These are phyloP conservation scores for Cinclus cinclus DNA, from an alignment of 2,113 vertebrate species.

Conservation along the genomic window DNA sequence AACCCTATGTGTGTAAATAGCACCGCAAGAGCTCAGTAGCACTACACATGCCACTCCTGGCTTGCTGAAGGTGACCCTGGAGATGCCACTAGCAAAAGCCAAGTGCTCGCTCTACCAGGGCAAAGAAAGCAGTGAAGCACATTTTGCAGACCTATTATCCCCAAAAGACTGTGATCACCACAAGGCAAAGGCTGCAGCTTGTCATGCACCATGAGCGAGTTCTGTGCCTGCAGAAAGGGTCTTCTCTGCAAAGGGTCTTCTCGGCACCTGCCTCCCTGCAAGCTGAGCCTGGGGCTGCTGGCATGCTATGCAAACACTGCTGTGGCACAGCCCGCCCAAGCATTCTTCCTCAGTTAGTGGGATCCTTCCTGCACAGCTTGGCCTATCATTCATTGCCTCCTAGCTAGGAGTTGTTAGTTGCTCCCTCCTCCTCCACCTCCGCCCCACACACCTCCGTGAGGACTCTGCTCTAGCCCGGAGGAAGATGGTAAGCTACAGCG, in stretches of 20 bases:
- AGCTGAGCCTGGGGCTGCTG: background rate
- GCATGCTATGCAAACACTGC: background rate
- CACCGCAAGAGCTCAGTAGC: background rate
- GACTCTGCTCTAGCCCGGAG: constrained; percentile 29
- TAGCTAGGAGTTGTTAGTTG: background rate
- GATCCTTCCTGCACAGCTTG: background rate
- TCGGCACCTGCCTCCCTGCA: background rate
- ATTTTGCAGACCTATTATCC: background rate
- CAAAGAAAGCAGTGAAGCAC: background rate
- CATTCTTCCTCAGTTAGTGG: background rate
- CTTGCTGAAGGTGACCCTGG: background rate
- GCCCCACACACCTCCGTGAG: background rate
- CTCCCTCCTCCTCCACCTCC: background rate
- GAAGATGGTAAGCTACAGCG: constrained; percentile 10
- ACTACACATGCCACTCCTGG: background rate
- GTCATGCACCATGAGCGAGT: fast-evolving
- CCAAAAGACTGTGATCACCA: fast-evolving
- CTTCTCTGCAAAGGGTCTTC: background rate
- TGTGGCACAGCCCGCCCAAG: background rate
- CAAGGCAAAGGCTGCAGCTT: background rate
- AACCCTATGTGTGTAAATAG: background rate
- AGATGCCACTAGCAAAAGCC: background rate
- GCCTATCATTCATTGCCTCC: background rate
- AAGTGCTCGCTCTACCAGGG: background rate
- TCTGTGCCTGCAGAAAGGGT: background rate